A percentile compares a stretch with the other conserved stretches of the same genome.
Conservation (phyloP, 2,113 vertebrate species). For the Syngnathus floridae region DNA sequence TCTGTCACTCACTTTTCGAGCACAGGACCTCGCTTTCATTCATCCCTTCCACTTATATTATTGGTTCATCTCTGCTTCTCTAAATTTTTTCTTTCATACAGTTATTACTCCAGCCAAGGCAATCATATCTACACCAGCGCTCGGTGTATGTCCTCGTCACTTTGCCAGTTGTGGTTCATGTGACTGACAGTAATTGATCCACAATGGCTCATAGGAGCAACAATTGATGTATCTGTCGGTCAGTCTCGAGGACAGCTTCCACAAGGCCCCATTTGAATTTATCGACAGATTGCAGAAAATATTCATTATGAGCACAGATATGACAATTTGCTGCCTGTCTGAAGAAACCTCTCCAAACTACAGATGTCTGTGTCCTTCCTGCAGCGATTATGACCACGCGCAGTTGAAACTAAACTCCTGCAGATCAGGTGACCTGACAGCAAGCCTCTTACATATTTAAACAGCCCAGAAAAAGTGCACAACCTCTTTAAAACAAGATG, state of each 20-base stretch:
- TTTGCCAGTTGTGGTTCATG: constrained; percentile 14
- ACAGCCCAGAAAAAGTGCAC: constrained; percentile 22
- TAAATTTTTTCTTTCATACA: constrained; percentile 18
- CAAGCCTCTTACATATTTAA: constrained; percentile 64
- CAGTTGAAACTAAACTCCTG: constrained; percentile 53
- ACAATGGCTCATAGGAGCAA: constrained; percentile 15
- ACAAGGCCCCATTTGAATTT: constrained; percentile 45
- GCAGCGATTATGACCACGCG: constrained; percentile 37
- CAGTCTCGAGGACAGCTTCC: constrained; percentile 53
- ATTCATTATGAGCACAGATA: constrained; percentile 29
- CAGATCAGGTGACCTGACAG: constrained; percentile 56
- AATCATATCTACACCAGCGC: background rate
- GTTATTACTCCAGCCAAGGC: background rate
- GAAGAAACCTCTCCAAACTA: constrained; percentile 56
- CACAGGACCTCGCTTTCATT: constrained; percentile 26
- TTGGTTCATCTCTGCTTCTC: constrained; percentile 14
- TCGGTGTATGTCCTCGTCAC: background rate
- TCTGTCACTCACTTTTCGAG: constrained; percentile 29
- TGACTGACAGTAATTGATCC: constrained; percentile 31
- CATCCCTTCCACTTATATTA: constrained; percentile 11
- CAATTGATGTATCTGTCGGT: constrained; percentile 55
- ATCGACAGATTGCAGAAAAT: constrained; percentile 51
- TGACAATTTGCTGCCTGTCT: constrained; percentile 17
- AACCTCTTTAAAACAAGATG: background rate
- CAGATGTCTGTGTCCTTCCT: constrained; percentile 40